A percentile compares a stretch with the other conserved stretches of the same genome.
Conservation (phyloP, 1,140 invertebrate genomes). For the Cotesia typhae region DNA sequence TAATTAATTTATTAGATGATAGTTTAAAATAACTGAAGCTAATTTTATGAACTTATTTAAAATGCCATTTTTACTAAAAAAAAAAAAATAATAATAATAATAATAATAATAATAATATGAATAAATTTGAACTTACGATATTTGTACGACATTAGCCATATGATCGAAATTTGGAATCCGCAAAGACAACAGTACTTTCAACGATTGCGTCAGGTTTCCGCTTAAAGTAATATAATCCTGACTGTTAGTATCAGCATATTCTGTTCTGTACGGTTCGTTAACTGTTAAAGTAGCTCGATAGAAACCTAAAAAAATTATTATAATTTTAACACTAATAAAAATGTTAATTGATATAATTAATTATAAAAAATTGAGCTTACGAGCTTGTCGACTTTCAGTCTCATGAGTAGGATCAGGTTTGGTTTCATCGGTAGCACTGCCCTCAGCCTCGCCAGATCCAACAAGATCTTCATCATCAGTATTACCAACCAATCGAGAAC, state of each 20-base stretch:
- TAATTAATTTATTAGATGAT: background rate
- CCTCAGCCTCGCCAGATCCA: conserved; percentile 54
- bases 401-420: background rate
- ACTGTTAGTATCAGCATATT: conserved; percentile 52
- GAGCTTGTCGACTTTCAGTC: conserved; percentile 31
- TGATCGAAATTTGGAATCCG: conserved; percentile 50
- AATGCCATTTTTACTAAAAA: too few species aligned
- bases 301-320: conserved; percentile 46
- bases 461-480: conserved; percentile 55
- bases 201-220: conserved; percentile 49
- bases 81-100: too few species aligned
- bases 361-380: conserved; percentile 38
- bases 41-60: too few species aligned
- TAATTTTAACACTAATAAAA: background rate
- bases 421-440: conserved; percentile 43
- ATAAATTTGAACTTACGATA: conserved; percentile 52
- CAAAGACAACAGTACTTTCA: conserved; percentile 50
- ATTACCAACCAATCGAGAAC: conserved; percentile 34
- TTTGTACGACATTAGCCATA: conserved; percentile 55
- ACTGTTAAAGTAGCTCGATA: conserved; percentile 58
- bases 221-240: conserved; percentile 52
- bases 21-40: too few species aligned
- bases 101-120: background rate
- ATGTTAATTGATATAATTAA: conserved; percentile 14
- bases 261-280: conserved; percentile 54